Evolutionary conservation across 2,797 vertebrate species (phyloP).

Genomic region (Pristis pectinata): DNA sequence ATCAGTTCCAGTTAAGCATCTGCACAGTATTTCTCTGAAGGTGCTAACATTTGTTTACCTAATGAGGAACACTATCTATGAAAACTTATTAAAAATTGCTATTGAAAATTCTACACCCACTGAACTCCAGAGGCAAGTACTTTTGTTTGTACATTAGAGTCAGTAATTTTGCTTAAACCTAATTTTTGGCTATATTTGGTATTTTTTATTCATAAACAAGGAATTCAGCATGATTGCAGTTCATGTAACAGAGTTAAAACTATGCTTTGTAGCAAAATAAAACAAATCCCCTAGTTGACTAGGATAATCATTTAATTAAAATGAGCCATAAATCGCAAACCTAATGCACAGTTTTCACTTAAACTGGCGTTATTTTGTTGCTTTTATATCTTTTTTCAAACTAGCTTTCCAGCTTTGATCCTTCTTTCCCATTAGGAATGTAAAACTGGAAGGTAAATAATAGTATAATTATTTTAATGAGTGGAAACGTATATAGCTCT

Average conservation of each 20-base stretch:
- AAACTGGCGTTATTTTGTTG: neutral
- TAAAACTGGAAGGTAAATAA: neutral
- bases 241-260: neutral
- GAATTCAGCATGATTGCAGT: neutral
- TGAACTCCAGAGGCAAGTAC: slow-evolving; percentile 71
- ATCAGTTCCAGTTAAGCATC: slow-evolving; percentile 53
- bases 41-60: slow-evolving; percentile 78
- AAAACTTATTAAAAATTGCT: slow-evolving; percentile 63
- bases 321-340: neutral
- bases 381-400: neutral
- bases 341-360: neutral
- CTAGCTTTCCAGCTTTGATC: neutral
- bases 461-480: neutral
- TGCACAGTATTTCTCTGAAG: slow-evolving; percentile 63
- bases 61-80: slow-evolving; percentile 65
- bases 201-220: neutral
- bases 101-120: slow-evolving; percentile 61
- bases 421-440: neutral
- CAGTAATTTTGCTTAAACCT: neutral
- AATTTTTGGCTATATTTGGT: neutral
- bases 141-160: neutral
- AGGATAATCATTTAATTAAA: neutral
- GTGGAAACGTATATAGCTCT: too few relatives aligned
- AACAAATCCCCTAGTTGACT: too few relatives aligned
- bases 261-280: neutral